phyloP scores from a whole-genome alignment of 2,888 invertebrate species.

The Clitarchus hookeri region DNA sequence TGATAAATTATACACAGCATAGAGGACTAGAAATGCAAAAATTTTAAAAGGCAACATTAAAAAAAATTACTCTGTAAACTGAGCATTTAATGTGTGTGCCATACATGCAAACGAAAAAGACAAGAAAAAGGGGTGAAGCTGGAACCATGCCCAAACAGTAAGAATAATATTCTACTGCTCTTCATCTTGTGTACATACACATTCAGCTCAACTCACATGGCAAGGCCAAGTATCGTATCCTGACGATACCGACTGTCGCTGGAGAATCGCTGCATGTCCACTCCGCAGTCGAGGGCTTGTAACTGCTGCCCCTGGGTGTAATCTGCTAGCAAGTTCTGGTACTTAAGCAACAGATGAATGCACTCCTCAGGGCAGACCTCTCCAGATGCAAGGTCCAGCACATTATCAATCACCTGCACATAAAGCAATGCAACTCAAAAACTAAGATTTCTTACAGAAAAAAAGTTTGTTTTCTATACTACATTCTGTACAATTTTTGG shows the following conservation, averaged over 20 bases:
- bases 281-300: conserved; percentile 54
- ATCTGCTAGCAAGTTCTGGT: conserved; percentile 52
- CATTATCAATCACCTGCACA: conserved; percentile 28
- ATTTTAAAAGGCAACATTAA: too few relatives aligned
- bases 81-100: too few relatives aligned
- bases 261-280: conserved; percentile 57
- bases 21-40: too few relatives aligned
- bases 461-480: too few relatives aligned
- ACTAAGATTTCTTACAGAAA: neutral
- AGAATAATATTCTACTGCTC: too few relatives aligned
- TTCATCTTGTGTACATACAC: too few relatives aligned
- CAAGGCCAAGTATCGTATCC: conserved; percentile 59
- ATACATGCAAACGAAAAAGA: too few relatives aligned
- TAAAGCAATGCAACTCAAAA: neutral
- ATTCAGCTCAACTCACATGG: conserved; percentile 53
- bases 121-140: too few relatives aligned
- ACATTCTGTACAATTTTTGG: too few relatives aligned
- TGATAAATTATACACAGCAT: too few relatives aligned
- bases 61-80: too few relatives aligned
- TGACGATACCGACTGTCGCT: conserved; percentile 56
- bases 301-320: conserved; percentile 55
- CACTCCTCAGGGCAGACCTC: neutral
- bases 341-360: conserved; percentile 49
- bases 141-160: too few relatives aligned
- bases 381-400: conserved; percentile 20